Conservation (phyloP, 2,888 invertebrate species). For the Malachius bipustulatus region DNA sequence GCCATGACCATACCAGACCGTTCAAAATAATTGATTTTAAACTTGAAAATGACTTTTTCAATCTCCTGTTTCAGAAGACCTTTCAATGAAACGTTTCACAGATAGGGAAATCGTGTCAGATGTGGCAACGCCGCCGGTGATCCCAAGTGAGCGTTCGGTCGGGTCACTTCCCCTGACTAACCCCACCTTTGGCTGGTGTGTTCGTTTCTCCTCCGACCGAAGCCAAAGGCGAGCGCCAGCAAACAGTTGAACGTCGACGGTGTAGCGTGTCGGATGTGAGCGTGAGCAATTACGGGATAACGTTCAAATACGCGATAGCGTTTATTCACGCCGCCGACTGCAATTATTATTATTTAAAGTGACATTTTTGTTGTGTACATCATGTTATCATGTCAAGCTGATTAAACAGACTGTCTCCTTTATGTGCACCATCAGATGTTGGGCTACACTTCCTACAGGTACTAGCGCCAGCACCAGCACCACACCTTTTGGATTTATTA, state of each 20-base stretch:
- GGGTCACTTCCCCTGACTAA: slow-evolving; percentile 47
- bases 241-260: slow-evolving; percentile 37
- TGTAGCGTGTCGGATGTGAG: slow-evolving; percentile 22
- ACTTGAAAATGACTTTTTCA: too few relatives aligned
- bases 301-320: too few relatives aligned
- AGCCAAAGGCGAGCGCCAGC: too few relatives aligned
- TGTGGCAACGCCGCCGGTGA: slow-evolving; percentile 35
- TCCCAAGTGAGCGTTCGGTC: slow-evolving; percentile 31
- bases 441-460: slow-evolving; percentile 57
- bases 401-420: slow-evolving; percentile 29
- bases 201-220: slow-evolving; percentile 54
- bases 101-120: too few relatives aligned
- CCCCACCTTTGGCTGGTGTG: slow-evolving; percentile 38
- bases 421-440: slow-evolving; percentile 51
- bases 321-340: too few relatives aligned
- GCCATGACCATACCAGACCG: too few relatives aligned
- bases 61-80: too few relatives aligned
- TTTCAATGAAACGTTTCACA: too few relatives aligned
- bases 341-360: too few relatives aligned
- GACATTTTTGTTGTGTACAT: slow-evolving; percentile 6
- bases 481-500: too few relatives aligned
- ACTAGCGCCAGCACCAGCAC: too few relatives aligned
- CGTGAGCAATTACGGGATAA: slow-evolving; percentile 8
- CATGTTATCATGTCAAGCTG: slow-evolving; percentile 22
- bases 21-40: too few relatives aligned